Percentiles rank a stretch among this genome's conserved stretches.
phyloP scores from a whole-genome alignment of 2,113 vertebrate species.

The Tichodroma muraria region DNA sequence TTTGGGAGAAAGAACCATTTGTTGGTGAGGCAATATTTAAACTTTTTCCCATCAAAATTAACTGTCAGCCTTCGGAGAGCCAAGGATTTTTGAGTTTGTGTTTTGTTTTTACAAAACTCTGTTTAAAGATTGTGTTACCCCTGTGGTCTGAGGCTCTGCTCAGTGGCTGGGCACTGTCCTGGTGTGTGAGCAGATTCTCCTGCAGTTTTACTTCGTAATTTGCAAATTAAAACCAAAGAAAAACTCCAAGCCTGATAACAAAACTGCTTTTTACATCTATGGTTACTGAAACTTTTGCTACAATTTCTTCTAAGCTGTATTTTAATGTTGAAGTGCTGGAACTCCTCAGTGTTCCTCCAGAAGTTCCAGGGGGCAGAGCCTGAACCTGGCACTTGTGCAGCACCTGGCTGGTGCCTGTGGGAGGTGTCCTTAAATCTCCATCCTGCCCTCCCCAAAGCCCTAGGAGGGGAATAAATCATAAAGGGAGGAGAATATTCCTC shows the following conservation, averaged over 20 bases:
- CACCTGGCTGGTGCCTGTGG: neutral
- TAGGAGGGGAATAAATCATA: accelerated
- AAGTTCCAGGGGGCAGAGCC: neutral
- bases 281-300: neutral
- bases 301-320: neutral
- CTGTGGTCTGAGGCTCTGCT: neutral
- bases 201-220: neutral
- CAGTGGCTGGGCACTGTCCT: neutral
- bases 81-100: neutral
- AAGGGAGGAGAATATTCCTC: neutral
- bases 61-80: neutral
- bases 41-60: neutral
- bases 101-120: accelerated
- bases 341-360: accelerated
- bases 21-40: neutral
- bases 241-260: neutral
- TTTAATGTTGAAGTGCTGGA: neutral
- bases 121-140: neutral
- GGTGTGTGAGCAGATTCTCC: accelerated
- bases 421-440: neutral
- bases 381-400: neutral
- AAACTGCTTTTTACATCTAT: accelerated
- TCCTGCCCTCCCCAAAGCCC: neutral
- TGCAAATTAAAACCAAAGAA: neutral
- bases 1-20: neutral